phyloP scores from a whole-genome alignment of 1,140 invertebrate species.

The Penaeus japonicus region DNA sequence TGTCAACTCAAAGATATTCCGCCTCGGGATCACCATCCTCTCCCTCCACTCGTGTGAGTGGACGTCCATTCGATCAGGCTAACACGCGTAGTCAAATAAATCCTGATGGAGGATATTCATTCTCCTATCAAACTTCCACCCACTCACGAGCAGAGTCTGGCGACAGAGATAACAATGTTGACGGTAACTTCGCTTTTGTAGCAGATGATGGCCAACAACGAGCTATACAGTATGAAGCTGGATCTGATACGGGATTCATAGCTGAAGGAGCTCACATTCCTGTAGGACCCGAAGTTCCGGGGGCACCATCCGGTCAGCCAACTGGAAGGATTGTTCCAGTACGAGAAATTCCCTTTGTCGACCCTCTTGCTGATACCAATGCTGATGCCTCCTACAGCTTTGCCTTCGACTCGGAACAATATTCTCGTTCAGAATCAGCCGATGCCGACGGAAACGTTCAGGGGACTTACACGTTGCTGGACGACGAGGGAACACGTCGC shows the following conservation, averaged over 20 bases:
- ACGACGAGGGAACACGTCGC: constrained; percentile 51
- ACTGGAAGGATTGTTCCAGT: constrained; percentile 53
- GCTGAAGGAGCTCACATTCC: constrained; percentile 57
- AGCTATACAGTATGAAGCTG: constrained; percentile 47
- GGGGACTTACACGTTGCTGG: constrained; percentile 63
- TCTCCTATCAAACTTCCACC: constrained; percentile 30
- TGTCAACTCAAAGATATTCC: no score
- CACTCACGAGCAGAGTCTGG: constrained; percentile 35
- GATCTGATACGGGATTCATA: constrained; percentile 56
- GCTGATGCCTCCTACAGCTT: constrained; percentile 60
- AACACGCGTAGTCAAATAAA: neutral
- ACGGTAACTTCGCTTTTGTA: no score
- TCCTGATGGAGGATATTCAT: constrained; percentile 40
- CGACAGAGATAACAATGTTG: constrained; percentile 28
- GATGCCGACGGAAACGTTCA: constrained; percentile 61
- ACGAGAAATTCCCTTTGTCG: constrained; percentile 39
- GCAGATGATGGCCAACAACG: constrained; percentile 40
- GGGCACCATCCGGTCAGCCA: constrained; percentile 52
- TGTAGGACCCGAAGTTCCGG: constrained; percentile 53
- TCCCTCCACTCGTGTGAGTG: no score
- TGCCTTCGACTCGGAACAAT: constrained; percentile 59
- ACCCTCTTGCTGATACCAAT: constrained; percentile 47
- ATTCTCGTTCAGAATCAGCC: constrained; percentile 58
- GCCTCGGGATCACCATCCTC: no score
- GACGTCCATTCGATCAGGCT: no score